These are phyloP conservation scores for pig (Sus scrofa) DNA, from an alignment of 2,113 vertebrate genomes.

Conservation along the genomic window DNA sequence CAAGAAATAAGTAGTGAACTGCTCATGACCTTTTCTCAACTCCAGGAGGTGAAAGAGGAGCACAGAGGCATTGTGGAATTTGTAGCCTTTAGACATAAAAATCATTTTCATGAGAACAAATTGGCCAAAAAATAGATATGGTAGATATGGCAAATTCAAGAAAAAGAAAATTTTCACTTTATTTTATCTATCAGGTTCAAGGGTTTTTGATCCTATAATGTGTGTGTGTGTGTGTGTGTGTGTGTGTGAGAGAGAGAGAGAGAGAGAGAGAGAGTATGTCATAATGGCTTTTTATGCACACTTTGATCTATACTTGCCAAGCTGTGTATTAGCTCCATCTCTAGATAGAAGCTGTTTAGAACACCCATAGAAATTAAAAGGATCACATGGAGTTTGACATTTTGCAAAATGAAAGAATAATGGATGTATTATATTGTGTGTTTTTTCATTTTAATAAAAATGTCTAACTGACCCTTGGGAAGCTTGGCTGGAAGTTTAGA, in stretches of 20 bases:
- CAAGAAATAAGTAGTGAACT: slow-evolving; percentile 78
- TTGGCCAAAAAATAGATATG: slow-evolving; percentile 44
- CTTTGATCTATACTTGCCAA: slow-evolving; percentile 81
- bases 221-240: not conserved
- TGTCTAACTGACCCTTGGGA: slow-evolving; percentile 83
- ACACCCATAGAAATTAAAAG: slow-evolving; percentile 90
- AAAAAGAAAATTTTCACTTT: slow-evolving; percentile 63
- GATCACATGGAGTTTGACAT: slow-evolving; percentile 90
- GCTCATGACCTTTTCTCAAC: slow-evolving; percentile 79
- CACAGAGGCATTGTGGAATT: slow-evolving; percentile 64
- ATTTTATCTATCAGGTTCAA: slow-evolving; percentile 60
- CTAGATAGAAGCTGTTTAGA: slow-evolving; percentile 86
- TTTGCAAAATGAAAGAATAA: slow-evolving; percentile 90
- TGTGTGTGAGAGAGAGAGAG: too few species aligned
- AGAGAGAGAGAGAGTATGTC: too few species aligned
- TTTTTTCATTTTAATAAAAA: slow-evolving; percentile 87
- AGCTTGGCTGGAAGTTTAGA: slow-evolving; percentile 84
- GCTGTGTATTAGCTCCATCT: slow-evolving; percentile 81
- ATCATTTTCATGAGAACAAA: slow-evolving; percentile 58
- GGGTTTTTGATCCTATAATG: not conserved
- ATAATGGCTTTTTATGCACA: slow-evolving; percentile 63
- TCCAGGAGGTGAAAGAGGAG: slow-evolving; percentile 75
- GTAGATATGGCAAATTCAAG: slow-evolving; percentile 29
- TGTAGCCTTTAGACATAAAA: slow-evolving; percentile 66
- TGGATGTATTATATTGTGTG: slow-evolving; percentile 86